Percentiles rank a stretch among this genome's conserved stretches.
Conservation (phyloP, 2,888 invertebrate genomes). For the Patella ulyssiponensis region DNA sequence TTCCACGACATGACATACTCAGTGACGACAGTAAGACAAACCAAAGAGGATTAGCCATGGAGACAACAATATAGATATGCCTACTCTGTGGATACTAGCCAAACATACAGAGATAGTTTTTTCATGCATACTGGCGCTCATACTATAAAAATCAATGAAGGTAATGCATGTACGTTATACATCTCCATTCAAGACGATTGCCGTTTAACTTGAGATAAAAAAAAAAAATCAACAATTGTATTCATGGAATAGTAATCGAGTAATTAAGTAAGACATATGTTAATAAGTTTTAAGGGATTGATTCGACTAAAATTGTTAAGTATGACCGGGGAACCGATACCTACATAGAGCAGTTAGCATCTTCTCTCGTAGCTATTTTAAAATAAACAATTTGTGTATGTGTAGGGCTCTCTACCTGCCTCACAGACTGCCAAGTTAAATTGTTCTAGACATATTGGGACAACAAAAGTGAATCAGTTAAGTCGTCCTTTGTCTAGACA, state of each 20-base stretch:
- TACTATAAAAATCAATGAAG: too few species aligned
- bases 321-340: too few species aligned
- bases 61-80: constrained; percentile 5
- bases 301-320: too few species aligned
- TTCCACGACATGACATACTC: background rate
- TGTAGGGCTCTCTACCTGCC: background rate
- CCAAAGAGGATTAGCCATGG: background rate
- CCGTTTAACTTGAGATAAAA: too few species aligned
- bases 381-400: constrained; percentile 7
- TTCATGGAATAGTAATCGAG: too few species aligned
- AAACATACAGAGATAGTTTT: background rate
- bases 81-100: constrained; percentile 5
- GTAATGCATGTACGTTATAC: too few species aligned
- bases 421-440: constrained; percentile 8
- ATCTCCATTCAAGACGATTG: too few species aligned
- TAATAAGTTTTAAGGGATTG: too few species aligned
- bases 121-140: too few species aligned
- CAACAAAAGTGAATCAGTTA: constrained; percentile 3
- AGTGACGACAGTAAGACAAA: constrained; percentile 7
- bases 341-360: too few species aligned
- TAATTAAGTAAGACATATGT: too few species aligned
- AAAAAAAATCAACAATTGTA: too few species aligned
- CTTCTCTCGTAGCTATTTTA: background rate
- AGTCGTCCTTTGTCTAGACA: constrained; percentile 6
- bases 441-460: background rate